These are phyloP conservation scores for Ormyrus nitidulus DNA, from an alignment of 2,888 invertebrate genomes.

Conservation along the genomic window DNA sequence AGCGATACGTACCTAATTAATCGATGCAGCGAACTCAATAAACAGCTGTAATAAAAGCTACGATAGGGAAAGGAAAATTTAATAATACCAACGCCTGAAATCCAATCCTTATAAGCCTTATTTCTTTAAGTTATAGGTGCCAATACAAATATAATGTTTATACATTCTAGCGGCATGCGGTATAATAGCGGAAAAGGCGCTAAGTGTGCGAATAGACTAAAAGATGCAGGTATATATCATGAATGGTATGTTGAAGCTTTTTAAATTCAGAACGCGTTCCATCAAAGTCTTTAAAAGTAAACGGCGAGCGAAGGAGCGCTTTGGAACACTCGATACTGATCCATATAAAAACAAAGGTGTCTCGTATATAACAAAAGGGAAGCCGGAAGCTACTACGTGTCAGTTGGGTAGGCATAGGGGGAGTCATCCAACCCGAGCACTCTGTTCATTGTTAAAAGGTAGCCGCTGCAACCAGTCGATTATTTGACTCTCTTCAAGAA, in stretches of 20 bases:
- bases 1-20: too few relatives aligned
- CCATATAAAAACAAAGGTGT: constrained; percentile 70
- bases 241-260: too few relatives aligned
- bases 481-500: neutral
- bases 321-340: constrained; percentile 38
- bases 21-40: too few relatives aligned
- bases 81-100: too few relatives aligned
- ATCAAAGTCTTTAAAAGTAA: constrained; percentile 20
- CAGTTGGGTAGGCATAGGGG: constrained; percentile 59
- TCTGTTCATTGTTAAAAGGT: constrained; percentile 70
- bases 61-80: too few relatives aligned
- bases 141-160: too few relatives aligned
- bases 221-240: neutral
- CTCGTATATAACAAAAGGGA: constrained; percentile 57
- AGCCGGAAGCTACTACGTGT: constrained; percentile 61
- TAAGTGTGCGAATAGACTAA: neutral
- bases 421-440: constrained; percentile 62
- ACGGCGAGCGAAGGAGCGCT: constrained; percentile 5
- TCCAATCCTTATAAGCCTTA: too few relatives aligned
- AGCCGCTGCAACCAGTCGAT: constrained; percentile 62
- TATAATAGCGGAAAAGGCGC: neutral
- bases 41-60: too few relatives aligned
- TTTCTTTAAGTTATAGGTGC: too few relatives aligned
- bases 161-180: neutral
- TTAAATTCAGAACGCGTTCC: constrained; percentile 6